Base-by-base conservation (phyloP, 2,888 invertebrate genomes). In the Clusia tigrina region DNA sequence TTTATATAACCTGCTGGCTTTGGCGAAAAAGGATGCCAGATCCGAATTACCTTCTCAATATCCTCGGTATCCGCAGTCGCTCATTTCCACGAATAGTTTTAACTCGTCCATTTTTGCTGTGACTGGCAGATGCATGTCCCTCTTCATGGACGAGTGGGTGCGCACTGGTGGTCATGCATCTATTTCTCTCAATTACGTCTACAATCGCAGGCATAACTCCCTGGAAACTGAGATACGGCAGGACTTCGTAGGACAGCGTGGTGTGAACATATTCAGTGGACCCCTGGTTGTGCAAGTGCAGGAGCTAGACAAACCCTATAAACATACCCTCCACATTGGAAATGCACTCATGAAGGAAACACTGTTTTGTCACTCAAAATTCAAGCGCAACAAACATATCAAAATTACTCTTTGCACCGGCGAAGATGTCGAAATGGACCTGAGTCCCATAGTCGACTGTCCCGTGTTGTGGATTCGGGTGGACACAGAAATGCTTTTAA, bases 391-490 rank as follows among this genome's bases (percentile, higher is more conserved):
- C 81, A 97, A 96, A 84, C 98, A 98, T 86, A 96, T 96, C 84
- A 98, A 97, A 84, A 97, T 98, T 76, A 96, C 97, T 0, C 82
- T 98, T 2, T 94, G 95, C 79, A 98, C 96, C 0, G 96, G 96
- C 0, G 98, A 98, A 81, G 98, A 98, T 85, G 96, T 98, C 1
- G 96, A 97, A 78, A 96, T 97, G 96, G 96, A 97, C 85, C 86
- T 97, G 2, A 91, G 91, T 69, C 93, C 94, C 67, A 95, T 96
- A 94, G 96, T 93, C 74, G 98, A 98, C 81, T 98, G 97, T 0
- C 98, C 98, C 0, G 96, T 98, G 15, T 85, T 98, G 51, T 98
- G 98, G 98, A 92, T 98, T 71, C 88, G 94, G 17, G 83, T 95
- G 17, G 95, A 95, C 85, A 94, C 95, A 0, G 94, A 95, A 74